These are phyloP conservation scores for Trichopria drosophilae DNA, from an alignment of 2,888 invertebrate species.

Conservation along the genomic window DNA sequence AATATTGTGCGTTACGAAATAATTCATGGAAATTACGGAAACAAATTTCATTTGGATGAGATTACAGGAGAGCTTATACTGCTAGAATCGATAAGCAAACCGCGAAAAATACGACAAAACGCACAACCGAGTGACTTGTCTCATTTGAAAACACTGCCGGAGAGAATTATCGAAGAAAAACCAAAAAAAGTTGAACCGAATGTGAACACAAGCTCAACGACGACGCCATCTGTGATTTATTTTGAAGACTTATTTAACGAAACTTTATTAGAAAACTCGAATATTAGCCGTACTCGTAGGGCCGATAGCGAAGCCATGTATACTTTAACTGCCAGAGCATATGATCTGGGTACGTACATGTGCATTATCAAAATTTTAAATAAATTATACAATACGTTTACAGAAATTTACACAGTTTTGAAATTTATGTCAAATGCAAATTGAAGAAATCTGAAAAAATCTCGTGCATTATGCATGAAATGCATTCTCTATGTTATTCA, in stretches of 20 bases:
- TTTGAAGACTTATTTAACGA: too few relatives aligned
- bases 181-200: too few relatives aligned
- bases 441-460: neutral
- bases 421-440: neutral
- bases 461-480: neutral
- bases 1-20: conserved; percentile 84
- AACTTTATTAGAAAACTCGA: too few relatives aligned
- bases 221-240: too few relatives aligned
- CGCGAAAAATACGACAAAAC: conserved; percentile 12
- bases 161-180: too few relatives aligned
- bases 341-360: conserved; percentile 74
- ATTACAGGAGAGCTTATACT: conserved; percentile 75
- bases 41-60: conserved; percentile 75
- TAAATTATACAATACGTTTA: too few relatives aligned
- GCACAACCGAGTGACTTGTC: too few relatives aligned
- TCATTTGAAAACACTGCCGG: too few relatives aligned
- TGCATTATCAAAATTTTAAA: too few relatives aligned
- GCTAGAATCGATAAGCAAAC: conserved; percentile 11
- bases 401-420: too few relatives aligned
- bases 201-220: too few relatives aligned
- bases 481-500: too few relatives aligned
- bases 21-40: conserved; percentile 74
- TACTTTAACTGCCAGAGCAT: conserved; percentile 75
- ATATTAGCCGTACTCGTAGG: conserved; percentile 60
- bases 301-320: conserved; percentile 63